A percentile compares a stretch with the other conserved stretches of the same genome.
Evolutionary conservation across 2,888 invertebrate species (phyloP).

Genomic region (Pimpla rufipes): DNA sequence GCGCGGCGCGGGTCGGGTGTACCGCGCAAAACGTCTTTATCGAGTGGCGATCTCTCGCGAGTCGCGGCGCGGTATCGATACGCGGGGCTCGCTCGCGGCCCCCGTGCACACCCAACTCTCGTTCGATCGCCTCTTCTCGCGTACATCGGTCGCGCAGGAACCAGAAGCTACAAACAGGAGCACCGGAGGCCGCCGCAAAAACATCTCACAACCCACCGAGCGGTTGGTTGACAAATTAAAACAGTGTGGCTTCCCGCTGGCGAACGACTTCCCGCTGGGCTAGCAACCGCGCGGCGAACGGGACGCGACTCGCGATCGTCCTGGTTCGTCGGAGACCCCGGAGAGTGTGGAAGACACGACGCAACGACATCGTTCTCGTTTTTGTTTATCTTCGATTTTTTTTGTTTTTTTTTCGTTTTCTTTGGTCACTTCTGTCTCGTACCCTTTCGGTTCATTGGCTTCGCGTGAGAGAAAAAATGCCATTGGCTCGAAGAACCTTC

Average conservation of each 20-base stretch:
- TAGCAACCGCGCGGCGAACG: not conserved
- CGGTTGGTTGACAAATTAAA: conserved; percentile 77
- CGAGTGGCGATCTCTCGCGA: conserved; percentile 47
- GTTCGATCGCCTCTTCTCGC: conserved; percentile 36
- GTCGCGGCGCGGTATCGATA: not conserved
- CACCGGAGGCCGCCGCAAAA: conserved; percentile 44
- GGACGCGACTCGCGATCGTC: not conserved
- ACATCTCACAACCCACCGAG: conserved; percentile 24
- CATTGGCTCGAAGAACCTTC: too few species aligned
- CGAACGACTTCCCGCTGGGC: conserved; percentile 68
- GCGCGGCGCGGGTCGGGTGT: conserved; percentile 15
- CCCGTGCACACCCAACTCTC: conserved; percentile 1
- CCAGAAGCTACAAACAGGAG: not conserved
- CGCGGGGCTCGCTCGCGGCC: not conserved
- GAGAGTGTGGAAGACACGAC: conserved; percentile 22
- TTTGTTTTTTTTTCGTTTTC: not conserved
- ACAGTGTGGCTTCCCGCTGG: conserved; percentile 72
- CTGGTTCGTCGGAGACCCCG: not conserved
- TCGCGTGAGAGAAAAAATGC: too few species aligned
- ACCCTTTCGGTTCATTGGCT: not conserved
- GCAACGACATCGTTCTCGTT: conserved; percentile 18
- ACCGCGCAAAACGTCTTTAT: conserved; percentile 65
- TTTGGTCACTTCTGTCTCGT: not conserved
- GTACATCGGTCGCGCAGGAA: conserved; percentile 1
- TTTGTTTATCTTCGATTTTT: conserved; percentile 25